Conservation (phyloP, 2,113 vertebrate species). For the Ceyx margarethae region DNA sequence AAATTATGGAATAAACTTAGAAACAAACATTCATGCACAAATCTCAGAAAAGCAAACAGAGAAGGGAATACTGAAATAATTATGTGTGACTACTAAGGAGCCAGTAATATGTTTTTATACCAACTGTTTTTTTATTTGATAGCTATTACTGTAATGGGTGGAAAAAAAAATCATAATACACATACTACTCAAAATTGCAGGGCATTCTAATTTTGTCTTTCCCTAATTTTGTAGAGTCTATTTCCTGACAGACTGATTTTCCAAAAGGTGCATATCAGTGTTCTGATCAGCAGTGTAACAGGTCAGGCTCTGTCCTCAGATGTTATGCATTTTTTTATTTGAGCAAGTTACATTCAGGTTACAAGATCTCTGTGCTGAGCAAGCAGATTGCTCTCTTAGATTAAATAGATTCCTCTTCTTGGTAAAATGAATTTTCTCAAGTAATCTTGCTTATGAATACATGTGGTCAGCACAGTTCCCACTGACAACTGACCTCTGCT, state of each 20-base stretch:
- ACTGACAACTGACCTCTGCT: background rate
- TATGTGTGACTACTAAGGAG: background rate
- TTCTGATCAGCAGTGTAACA: background rate
- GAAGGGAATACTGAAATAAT: background rate
- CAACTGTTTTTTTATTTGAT: background rate
- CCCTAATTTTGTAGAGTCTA: rapidly evolving
- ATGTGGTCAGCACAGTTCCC: background rate
- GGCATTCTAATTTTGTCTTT: background rate
- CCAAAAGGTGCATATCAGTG: background rate
- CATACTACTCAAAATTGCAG: background rate
- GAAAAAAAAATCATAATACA: background rate
- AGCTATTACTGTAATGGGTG: background rate
- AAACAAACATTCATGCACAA: background rate
- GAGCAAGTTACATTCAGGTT: background rate
- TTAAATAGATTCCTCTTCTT: background rate
- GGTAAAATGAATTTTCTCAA: background rate
- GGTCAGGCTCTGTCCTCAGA: background rate
- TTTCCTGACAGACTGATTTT: background rate
- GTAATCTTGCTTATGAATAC: background rate
- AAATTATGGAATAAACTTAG: background rate
- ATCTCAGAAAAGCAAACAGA: background rate
- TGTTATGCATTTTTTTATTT: background rate
- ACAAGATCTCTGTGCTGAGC: background rate
- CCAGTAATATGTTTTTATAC: background rate
- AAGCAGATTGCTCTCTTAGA: background rate